These are phyloP conservation scores for Resseliella maxima DNA, from an alignment of 2,888 invertebrate species.

Conservation along the genomic window DNA sequence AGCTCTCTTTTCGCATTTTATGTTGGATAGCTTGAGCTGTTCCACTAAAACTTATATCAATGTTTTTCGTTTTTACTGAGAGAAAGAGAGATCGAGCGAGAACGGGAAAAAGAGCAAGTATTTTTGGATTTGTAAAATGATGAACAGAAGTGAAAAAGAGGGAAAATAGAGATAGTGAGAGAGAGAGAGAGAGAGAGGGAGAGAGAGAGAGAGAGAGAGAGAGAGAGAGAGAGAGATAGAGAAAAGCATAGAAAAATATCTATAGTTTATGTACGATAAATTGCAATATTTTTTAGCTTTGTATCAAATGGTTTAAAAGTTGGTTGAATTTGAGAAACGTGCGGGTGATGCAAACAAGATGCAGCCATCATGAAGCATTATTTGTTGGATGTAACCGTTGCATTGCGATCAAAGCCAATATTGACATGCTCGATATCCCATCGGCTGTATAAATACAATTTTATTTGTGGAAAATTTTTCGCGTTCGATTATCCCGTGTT, in stretches of 20 bases:
- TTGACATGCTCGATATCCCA: not conserved
- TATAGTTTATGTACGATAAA: conserved; percentile 26
- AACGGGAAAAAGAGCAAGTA: not conserved
- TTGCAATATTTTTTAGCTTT: not conserved
- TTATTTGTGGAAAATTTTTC: not conserved
- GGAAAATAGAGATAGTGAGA: too few species aligned
- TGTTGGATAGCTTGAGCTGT: not conserved
- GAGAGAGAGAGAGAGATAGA: too few species aligned
- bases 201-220: too few species aligned
- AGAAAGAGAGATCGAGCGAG: too few species aligned
- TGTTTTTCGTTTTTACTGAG: too few species aligned
- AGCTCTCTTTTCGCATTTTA: not conserved
- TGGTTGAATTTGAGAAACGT: conserved; percentile 34
- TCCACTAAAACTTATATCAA: not conserved
- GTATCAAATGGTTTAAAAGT: conserved; percentile 9
- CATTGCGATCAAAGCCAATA: not conserved
- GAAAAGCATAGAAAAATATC: not conserved
- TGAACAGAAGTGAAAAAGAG: not conserved
- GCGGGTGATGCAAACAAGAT: not conserved
- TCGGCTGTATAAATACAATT: too few species aligned
- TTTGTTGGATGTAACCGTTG: too few species aligned
- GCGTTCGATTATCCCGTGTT: not conserved
- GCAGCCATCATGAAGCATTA: not conserved
- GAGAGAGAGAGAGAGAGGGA: too few species aligned
- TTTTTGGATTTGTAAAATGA: conserved; percentile 40